These are phyloP conservation scores for Semotilus atromaculatus DNA, from an alignment of 2,797 vertebrate species.

Conservation along the genomic window DNA sequence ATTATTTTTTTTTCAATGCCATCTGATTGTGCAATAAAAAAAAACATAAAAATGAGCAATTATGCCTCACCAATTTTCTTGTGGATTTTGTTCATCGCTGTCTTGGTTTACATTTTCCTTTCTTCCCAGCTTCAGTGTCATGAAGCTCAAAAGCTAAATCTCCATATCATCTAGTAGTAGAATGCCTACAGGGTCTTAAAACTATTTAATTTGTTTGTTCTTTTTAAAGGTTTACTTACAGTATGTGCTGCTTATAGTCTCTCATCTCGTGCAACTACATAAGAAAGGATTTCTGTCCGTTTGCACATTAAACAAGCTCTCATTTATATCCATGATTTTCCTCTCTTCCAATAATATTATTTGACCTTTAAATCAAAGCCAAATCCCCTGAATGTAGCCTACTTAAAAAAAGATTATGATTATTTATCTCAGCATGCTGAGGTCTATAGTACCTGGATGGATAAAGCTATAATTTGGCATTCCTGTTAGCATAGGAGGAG, in stretches of 20 bases:
- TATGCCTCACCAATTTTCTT: background rate
- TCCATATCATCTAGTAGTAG: background rate
- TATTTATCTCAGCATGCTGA: background rate
- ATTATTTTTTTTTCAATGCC: background rate
- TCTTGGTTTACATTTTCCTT: background rate
- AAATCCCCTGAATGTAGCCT: background rate
- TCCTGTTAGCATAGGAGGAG: background rate
- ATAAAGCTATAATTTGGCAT: background rate
- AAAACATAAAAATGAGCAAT: background rate
- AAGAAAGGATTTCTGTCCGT: background rate
- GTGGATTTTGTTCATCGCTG: background rate
- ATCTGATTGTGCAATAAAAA: slow-evolving; percentile 20
- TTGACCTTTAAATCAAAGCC: slow-evolving; percentile 7
- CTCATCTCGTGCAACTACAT: background rate
- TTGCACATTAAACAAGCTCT: background rate
- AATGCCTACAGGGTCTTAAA: background rate
- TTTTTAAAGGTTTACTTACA: slow-evolving; percentile 13
- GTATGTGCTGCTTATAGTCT: background rate
- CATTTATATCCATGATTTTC: background rate
- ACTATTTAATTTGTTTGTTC: background rate
- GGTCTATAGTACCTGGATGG: background rate
- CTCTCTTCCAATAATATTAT: background rate
- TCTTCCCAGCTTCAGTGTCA: background rate
- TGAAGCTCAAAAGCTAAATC: background rate
- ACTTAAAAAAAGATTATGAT: background rate